These are phyloP conservation scores for Ectropis crepuscularia DNA, from an alignment of 2,888 invertebrate species.

Conservation along the genomic window DNA sequence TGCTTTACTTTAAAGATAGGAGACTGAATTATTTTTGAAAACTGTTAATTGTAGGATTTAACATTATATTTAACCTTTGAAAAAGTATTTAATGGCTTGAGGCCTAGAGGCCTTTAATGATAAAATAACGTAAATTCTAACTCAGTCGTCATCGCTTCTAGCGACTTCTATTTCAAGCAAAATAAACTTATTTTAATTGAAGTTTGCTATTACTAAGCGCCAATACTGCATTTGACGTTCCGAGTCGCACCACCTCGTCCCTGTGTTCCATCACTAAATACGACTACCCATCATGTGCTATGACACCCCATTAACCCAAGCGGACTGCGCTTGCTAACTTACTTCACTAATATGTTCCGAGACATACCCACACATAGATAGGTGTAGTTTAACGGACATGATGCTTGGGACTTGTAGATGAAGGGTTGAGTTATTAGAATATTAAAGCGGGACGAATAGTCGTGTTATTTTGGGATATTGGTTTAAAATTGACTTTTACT, in stretches of 20 bases:
- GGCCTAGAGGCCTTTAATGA: no score
- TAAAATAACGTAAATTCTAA: no score
- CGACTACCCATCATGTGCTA: conserved; percentile 75
- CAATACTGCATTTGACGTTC: conserved; percentile 6
- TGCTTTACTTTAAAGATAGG: no score
- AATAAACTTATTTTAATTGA: no score
- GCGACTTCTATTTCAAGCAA: no score
- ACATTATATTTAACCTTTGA: no score
- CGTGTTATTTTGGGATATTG: conserved; percentile 30
- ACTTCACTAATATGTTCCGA: conserved; percentile 71
- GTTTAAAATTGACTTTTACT: conserved; percentile 21
- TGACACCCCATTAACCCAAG: conserved; percentile 80
- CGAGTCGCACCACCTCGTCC: conserved; percentile 13
- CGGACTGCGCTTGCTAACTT: conserved; percentile 69
- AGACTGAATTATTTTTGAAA: no score
- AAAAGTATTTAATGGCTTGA: no score
- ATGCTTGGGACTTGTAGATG: conserved; percentile 55
- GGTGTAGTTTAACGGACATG: conserved; percentile 45
- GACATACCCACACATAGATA: conserved; percentile 47
- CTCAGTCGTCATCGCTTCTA: no score
- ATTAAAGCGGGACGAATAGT: conserved; percentile 32
- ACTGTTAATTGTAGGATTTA: no score
- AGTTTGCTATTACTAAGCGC: background rate
- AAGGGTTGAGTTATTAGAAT: conserved; percentile 50
- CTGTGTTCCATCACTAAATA: conserved; percentile 34